These are phyloP conservation scores for Phallusia fumigata DNA, from an alignment of 23 tunicate species.

Conservation along the genomic window DNA sequence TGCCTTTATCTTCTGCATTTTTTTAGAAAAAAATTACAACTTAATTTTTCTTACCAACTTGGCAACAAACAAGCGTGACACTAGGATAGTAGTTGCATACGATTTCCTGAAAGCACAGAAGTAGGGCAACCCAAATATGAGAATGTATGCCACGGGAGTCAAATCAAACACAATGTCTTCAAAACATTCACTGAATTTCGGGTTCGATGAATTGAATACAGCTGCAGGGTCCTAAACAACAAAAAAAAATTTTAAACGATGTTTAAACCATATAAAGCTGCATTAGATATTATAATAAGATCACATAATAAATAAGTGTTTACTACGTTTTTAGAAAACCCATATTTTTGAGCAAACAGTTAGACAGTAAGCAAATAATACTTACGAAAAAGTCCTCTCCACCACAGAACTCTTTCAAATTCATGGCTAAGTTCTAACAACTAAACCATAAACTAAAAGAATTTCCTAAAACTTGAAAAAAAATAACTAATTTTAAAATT, in stretches of 20 bases:
- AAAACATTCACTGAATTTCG: slow-evolving; percentile 75
- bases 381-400: slow-evolving; percentile 25
- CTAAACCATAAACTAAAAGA: not conserved
- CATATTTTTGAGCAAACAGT: too few relatives aligned
- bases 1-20: too few relatives aligned
- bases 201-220: slow-evolving; percentile 49
- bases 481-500: not conserved
- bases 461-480: not conserved
- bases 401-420: slow-evolving; percentile 18
- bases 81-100: slow-evolving; percentile 23
- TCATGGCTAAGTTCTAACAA: not conserved
- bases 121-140: slow-evolving; percentile 71
- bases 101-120: slow-evolving; percentile 46
- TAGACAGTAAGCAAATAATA: not conserved
- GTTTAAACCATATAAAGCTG: too few relatives aligned
- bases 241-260: too few relatives aligned
- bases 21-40: too few relatives aligned
- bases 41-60: slow-evolving; percentile 43
- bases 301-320: too few relatives aligned
- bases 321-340: too few relatives aligned
- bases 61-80: slow-evolving; percentile 46
- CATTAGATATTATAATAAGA: too few relatives aligned
- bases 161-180: slow-evolving; percentile 59
- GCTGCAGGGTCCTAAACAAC: slow-evolving; percentile 4
- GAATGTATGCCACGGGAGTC: slow-evolving; percentile 53